Base-by-base conservation (phyloP, 2,888 invertebrate genomes). In the Geophilus truncorum region DNA sequence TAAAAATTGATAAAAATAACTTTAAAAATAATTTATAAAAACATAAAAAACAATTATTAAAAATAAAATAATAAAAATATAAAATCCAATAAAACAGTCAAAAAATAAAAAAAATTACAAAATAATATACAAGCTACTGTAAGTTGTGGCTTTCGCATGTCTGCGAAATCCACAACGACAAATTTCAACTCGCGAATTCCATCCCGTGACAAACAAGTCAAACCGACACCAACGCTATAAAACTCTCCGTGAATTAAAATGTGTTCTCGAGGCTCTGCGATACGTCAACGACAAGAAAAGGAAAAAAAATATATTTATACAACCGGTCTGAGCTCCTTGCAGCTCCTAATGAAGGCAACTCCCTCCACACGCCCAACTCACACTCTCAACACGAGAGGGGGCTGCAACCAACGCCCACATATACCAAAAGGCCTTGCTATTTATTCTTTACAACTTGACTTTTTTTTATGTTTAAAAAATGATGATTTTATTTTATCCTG, bases 371-470 rank as follows among this genome's bases (percentile, higher is more conserved):
- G 57, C 57, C 57, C 57, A 57, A 57, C 18, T 57, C 57, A 57
- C 57, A 57, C 57, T 57, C 57, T 21, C 18, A 23, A 18, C 57
- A 57, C 57, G 21, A 57, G 57, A 57, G 57, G 57, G 57, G 57
- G 57, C 23, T 57, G 57, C 57, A 57, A 57, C 57, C 57, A 57
- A 57, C 57, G 57, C 57, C 57, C 57, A 57, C 57, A 57, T 23
- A 57, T 21, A 57, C 21, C 21, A 57, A 57, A 57, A 57, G 57
- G 57, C 57, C 57, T 57, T 57, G 57, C 21, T 18, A 57, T 57
- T 57, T 57, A 57, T 57, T 57, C 57, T 57, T 57, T 57, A 57
- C 21, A 57, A 57, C 57, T 57, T 57, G 57, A 57, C 57, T 57
- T 57, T 40, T 57, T 57, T n/a, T n/a, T n/a, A n/a, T n/a, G n/a